Conservation (phyloP, 2,113 vertebrate genomes). For the Pterophyllum scalare region DNA sequence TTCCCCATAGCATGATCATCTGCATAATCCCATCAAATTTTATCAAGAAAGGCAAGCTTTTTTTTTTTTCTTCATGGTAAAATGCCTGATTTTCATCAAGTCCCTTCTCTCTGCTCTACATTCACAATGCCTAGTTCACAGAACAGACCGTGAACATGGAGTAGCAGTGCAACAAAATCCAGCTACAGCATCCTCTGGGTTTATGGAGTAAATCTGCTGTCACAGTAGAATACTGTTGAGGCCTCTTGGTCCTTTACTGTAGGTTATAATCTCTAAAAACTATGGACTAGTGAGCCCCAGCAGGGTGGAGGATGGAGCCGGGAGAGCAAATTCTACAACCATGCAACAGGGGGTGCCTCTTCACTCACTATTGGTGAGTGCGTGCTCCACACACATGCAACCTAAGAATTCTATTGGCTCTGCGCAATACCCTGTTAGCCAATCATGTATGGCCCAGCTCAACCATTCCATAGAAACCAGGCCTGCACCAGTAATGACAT, state of each 20-base stretch:
- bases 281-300: constrained; percentile 44
- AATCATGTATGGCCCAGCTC: constrained; percentile 59
- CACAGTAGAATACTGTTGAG: constrained; percentile 51
- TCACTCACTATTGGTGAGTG: constrained; percentile 60
- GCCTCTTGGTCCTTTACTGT: constrained; percentile 46
- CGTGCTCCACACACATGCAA: constrained; percentile 51
- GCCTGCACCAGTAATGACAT: constrained; percentile 65
- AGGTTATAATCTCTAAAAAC: constrained; percentile 74
- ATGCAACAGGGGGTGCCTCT: constrained; percentile 71
- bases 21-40: constrained; percentile 70
- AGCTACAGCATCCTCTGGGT: constrained; percentile 46
- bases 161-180: constrained; percentile 58
- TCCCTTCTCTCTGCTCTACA: constrained; percentile 29
- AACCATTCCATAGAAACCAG: constrained; percentile 75
- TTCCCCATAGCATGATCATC: constrained; percentile 47
- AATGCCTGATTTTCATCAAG: constrained; percentile 57
- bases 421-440: constrained; percentile 48
- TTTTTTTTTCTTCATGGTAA: constrained; percentile 23
- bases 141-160: constrained; percentile 42
- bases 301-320: constrained; percentile 57
- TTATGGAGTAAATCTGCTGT: constrained; percentile 61
- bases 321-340: constrained; percentile 68
- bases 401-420: constrained; percentile 65
- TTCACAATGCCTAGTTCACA: constrained; percentile 52
- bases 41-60: constrained; percentile 51